Evolutionary conservation across 1,140 invertebrate species (phyloP).

Genomic region (Penaeus japonicus): DNA sequence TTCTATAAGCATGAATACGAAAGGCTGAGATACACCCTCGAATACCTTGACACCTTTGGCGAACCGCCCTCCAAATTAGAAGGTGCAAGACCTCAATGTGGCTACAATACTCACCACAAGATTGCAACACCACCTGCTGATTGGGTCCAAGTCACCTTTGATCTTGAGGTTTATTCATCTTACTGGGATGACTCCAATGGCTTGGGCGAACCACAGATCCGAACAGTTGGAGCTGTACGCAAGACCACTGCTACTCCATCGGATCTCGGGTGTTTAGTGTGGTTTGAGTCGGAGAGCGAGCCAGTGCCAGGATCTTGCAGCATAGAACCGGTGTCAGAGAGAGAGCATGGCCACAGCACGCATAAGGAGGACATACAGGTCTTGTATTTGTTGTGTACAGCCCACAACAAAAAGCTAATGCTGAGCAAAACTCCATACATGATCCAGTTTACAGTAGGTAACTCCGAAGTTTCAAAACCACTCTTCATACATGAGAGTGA

Average conservation of each 20-base stretch:
- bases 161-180: slow-evolving; percentile 54
- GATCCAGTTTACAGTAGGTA: slow-evolving; percentile 44
- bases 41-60: slow-evolving; percentile 58
- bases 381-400: slow-evolving; percentile 40
- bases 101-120: slow-evolving; percentile 32
- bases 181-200: slow-evolving; percentile 53
- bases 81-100: slow-evolving; percentile 21
- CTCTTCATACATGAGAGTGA: slow-evolving; percentile 53
- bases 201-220: slow-evolving; percentile 43
- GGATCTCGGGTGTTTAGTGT: slow-evolving; percentile 34
- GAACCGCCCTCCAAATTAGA: slow-evolving; percentile 26
- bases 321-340: slow-evolving; percentile 36
- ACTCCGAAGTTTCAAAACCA: slow-evolving; percentile 23
- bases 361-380: slow-evolving; percentile 37
- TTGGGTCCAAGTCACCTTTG: slow-evolving; percentile 47
- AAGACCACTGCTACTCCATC: slow-evolving; percentile 26
- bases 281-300: slow-evolving; percentile 43
- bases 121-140: slow-evolving; percentile 42
- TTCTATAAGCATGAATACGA: slow-evolving; percentile 59
- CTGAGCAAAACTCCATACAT: slow-evolving; percentile 41
- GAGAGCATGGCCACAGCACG: slow-evolving; percentile 36
- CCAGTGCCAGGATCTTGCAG: slow-evolving; percentile 43
- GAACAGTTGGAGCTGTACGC: slow-evolving; percentile 38
- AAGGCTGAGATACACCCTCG: slow-evolving; percentile 53
- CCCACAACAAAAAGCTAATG: slow-evolving; percentile 30